Percentiles rank a stretch among this genome's conserved stretches.
phyloP scores from a whole-genome alignment of 2,797 vertebrate genomes.

The Aratinga solstitialis region DNA sequence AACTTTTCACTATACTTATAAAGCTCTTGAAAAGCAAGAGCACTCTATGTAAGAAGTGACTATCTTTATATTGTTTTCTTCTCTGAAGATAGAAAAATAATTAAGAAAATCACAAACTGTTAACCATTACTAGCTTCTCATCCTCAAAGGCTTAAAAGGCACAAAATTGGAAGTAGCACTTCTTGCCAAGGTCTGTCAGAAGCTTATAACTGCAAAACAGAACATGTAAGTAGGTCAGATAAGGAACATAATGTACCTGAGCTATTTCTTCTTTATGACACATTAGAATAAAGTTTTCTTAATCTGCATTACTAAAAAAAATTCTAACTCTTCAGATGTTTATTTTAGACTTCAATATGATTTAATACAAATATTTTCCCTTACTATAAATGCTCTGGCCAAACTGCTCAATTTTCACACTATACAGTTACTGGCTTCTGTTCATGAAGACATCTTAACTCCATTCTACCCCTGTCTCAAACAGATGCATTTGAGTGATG shows the following conservation, averaged over 20 bases:
- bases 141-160: not conserved
- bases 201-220: not conserved
- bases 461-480: not conserved
- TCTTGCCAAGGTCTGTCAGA: conserved; percentile 2
- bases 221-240: conserved; percentile 27
- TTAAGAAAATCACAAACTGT: not conserved
- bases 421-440: not conserved
- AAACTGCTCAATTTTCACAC: conserved; percentile 32
- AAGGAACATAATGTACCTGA: conserved; percentile 28
- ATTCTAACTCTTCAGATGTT: not conserved
- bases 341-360: not conserved
- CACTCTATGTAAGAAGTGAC: not conserved
- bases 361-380: conserved; percentile 54
- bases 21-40: not conserved
- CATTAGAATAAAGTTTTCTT: conserved; percentile 29
- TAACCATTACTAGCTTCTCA: not conserved
- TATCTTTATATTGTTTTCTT: not conserved
- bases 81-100: not conserved
- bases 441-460: not conserved
- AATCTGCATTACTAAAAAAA: conserved; percentile 15
- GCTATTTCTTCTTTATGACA: not conserved
- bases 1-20: not conserved
- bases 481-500: not conserved
- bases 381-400: conserved; percentile 24
- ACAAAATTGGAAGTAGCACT: not conserved